Evolutionary conservation across 2,113 vertebrate species (phyloP), one percentile per base, ranked within the genome.

Genomic region (Hoplias malabaricus): DNA sequence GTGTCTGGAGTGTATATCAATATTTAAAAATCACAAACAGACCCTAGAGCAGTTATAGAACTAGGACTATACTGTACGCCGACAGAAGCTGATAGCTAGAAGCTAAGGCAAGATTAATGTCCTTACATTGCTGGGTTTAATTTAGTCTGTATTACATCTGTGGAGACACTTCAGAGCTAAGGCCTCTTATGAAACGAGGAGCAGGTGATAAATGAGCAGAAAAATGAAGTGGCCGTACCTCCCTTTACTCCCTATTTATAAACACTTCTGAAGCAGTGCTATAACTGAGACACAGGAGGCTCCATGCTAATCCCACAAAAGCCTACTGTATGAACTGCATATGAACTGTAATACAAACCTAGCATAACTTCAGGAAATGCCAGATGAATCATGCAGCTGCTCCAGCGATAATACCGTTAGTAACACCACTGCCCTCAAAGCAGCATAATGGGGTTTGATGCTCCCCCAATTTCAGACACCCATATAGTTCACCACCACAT

Each of bases 101-200:
- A 46, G 48, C 25, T 16, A 14, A 7, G 48, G 36, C 75, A 72
- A 31, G 59, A 82, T 76, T 77, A 76, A 82, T 69, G 73, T 53
- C 25, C 54, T 36, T 14, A 23, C n/a, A 61, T 69, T 42, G 42
- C 23, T 21, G 50, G 69, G 76, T 78, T 80, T 80, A 79, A 83
- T 77, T 77, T 50, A 27, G 34, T 71, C 73, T 34, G 34, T 27
- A 50, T 80, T 59, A 42, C 73, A 68, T 42, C n/a, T 54, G 69
- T 27, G 59, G 68, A 68, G 46, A 66, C 62, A 42, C 46, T 54
- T n/a, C 14, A 36, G 46, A 56, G 61, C 48, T 21, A 68, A 50
- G 50, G 27, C 11, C 33, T 5, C 13, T 12, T 27, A 67, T 50
- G 38, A 19, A 31, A 21, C 33, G 73, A 54, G 62, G 72, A 63